phyloP scores from a whole-genome alignment of 2,113 vertebrate genomes.

The Oryzias curvinotus region DNA sequence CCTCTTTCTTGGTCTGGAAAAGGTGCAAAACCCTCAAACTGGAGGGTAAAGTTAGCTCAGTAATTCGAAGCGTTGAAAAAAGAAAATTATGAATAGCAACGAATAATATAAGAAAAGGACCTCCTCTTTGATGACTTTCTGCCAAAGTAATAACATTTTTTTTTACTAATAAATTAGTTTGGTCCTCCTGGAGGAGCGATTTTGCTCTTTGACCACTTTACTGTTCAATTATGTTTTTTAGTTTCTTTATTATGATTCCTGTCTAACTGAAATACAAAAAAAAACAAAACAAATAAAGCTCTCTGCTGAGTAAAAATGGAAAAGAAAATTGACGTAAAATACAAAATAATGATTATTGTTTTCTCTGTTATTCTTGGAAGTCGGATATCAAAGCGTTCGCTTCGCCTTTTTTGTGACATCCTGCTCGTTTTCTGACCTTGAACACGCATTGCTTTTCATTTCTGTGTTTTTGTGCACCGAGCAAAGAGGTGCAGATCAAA shows the following conservation, averaged over 20 bases:
- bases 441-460: conserved; percentile 18
- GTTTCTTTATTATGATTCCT: conserved; percentile 43
- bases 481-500: conserved; percentile 12
- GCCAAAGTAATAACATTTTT: conserved; percentile 75
- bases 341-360: conserved; percentile 12
- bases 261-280: conserved; percentile 20
- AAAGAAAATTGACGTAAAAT: conserved; percentile 15
- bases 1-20: conserved; percentile 55
- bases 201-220: conserved; percentile 67
- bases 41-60: conserved; percentile 68
- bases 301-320: conserved; percentile 7
- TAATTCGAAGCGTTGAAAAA: conserved; percentile 67
- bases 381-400: conserved; percentile 15
- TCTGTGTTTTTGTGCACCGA: conserved; percentile 22
- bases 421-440: conserved; percentile 41
- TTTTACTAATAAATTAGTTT: conserved; percentile 71
- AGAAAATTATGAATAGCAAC: conserved; percentile 62
- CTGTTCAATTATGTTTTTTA: conserved; percentile 45
- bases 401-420: conserved; percentile 4
- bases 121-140: conserved; percentile 58
- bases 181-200: conserved; percentile 50
- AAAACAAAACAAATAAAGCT: conserved; percentile 21
- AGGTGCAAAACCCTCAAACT: conserved; percentile 60
- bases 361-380: conserved; percentile 6
- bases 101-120: conserved; percentile 29